Percentiles rank a stretch among this genome's conserved stretches.
Conservation (phyloP, 1,140 invertebrate genomes). For the Lepidurus packardi region DNA sequence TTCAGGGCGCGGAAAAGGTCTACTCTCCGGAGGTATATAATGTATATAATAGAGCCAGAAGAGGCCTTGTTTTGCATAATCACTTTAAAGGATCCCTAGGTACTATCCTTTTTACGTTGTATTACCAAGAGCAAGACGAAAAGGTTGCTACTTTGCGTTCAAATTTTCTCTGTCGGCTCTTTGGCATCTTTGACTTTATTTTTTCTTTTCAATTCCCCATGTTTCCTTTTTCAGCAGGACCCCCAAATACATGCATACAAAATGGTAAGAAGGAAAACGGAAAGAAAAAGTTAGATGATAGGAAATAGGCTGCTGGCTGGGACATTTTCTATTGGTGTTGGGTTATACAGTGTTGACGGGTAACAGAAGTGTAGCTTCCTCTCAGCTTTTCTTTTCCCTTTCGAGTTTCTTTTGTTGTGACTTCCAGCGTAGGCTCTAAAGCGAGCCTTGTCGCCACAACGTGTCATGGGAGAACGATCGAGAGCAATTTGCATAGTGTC, state of each 20-base stretch:
- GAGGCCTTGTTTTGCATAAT: neutral
- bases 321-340: neutral
- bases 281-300: neutral
- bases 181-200: neutral
- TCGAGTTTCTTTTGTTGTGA: neutral
- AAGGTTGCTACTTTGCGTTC: constrained; percentile 19
- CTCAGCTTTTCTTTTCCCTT: neutral
- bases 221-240: neutral
- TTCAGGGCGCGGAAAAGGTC: neutral
- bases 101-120: neutral
- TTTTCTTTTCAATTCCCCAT: neutral
- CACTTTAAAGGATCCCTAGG: constrained; percentile 7
- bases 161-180: neutral
- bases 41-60: neutral
- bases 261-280: neutral
- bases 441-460: neutral
- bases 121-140: neutral
- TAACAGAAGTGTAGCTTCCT: neutral
- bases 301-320: neutral
- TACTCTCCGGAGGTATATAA: constrained; percentile 2
- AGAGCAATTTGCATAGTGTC: constrained; percentile 13
- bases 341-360: constrained; percentile 9
- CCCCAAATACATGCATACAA: neutral
- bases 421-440: neutral
- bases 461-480: constrained; percentile 15